Evolutionary conservation across 53 echinoderm and acorn worm genomes (phyloP).

Genomic region (Mesocentrotus franciscanus): DNA sequence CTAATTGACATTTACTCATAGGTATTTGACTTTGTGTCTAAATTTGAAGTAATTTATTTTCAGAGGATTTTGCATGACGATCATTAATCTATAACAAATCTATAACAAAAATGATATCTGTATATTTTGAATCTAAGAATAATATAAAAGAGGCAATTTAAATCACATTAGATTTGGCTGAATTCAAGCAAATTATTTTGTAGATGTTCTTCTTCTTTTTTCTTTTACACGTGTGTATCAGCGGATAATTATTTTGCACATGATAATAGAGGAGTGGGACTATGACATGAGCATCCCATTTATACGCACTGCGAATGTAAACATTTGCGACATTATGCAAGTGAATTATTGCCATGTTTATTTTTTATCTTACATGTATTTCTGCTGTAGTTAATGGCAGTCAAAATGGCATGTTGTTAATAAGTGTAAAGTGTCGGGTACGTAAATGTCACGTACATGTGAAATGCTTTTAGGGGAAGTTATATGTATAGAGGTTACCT

Average conservation of each 20-base stretch:
- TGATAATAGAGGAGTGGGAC: neutral
- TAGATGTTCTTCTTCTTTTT: neutral
- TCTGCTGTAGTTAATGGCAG: neutral
- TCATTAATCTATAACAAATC: neutral
- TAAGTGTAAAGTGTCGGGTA: neutral
- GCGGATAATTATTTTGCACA: neutral
- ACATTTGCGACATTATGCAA: neutral
- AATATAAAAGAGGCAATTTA: conserved; percentile 10
- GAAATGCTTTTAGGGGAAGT: neutral
- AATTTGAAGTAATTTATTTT: conserved; percentile 1
- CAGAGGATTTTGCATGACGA: neutral
- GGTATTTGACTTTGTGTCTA: neutral
- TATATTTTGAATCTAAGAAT: conserved; percentile 44
- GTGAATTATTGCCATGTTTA: neutral
- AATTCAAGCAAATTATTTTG: neutral
- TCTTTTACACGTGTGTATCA: neutral
- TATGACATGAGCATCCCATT: neutral
- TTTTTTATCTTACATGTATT: neutral
- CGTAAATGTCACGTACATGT: neutral
- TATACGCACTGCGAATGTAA: neutral
- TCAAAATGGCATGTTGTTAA: neutral
- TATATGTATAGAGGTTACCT: neutral
- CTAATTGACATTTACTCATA: neutral
- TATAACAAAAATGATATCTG: neutral
- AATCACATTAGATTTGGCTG: neutral